Conservation (phyloP, 2,797 vertebrate genomes). For the Acipenser ruthenus region DNA sequence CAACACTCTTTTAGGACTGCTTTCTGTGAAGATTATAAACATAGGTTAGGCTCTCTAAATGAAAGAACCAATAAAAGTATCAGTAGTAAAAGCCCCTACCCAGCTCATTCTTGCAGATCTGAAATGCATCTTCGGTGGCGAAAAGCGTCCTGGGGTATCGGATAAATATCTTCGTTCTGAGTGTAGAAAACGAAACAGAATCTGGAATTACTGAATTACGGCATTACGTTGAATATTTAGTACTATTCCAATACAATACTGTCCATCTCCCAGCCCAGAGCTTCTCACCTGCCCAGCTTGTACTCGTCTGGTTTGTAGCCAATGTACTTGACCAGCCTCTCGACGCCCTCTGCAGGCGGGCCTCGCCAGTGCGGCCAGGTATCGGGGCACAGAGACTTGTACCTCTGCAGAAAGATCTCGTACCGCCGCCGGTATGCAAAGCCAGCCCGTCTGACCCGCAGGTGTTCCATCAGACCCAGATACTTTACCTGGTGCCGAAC, state of each 20-base stretch:
- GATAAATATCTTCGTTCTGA: conserved; percentile 95
- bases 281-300: conserved; percentile 81
- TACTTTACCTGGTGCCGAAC: conserved; percentile 93
- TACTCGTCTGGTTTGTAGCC: conserved; percentile 89
- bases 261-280: neutral
- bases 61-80: too few relatives aligned
- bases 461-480: conserved; percentile 89
- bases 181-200: conserved; percentile 16
- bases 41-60: neutral
- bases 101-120: conserved; percentile 80
- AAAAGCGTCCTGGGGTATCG: conserved; percentile 88
- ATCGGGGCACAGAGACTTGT: conserved; percentile 86
- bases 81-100: conserved; percentile 49
- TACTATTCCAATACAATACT: too few relatives aligned
- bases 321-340: conserved; percentile 75
- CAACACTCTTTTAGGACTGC: too few relatives aligned
- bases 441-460: conserved; percentile 82
- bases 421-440: conserved; percentile 86
- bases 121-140: conserved; percentile 89
- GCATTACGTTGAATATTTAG: too few relatives aligned
- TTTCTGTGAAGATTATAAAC: neutral
- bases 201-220: neutral
- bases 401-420: conserved; percentile 85
- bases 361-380: conserved; percentile 95
- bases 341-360: conserved; percentile 75